Percentiles rank a stretch among this genome's conserved stretches.
Conservation (phyloP, 2,888 invertebrate species). For the Drosophila eohydei region DNA sequence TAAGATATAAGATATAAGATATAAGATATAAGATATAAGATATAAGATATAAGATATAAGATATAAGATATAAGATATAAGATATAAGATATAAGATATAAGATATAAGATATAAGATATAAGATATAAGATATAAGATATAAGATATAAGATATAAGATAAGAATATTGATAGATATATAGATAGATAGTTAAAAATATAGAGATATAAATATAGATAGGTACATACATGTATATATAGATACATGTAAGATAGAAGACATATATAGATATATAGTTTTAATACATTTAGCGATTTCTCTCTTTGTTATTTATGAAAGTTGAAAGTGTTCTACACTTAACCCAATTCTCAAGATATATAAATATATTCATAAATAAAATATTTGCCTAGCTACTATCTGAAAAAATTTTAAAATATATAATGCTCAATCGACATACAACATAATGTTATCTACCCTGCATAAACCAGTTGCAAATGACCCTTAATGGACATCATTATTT, state of each 20-base stretch:
- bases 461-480: conserved; percentile 18
- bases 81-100: no score
- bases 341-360: neutral
- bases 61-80: no score
- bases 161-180: neutral
- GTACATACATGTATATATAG: neutral
- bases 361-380: neutral
- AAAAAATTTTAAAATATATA: neutral
- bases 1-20: no score
- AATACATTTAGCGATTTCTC: neutral
- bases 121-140: no score
- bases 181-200: neutral
- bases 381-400: neutral
- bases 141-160: no score
- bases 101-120: no score
- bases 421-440: neutral
- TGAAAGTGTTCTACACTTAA: neutral
- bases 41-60: no score
- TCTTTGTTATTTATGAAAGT: neutral
- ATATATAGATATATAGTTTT: neutral
- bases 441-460: neutral
- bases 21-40: no score
- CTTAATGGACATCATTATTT: conserved; percentile 35
- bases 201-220: neutral
- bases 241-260: neutral